Evolutionary conservation across 2,888 invertebrate species (phyloP).

Genomic region (Lochmaea capreae): DNA sequence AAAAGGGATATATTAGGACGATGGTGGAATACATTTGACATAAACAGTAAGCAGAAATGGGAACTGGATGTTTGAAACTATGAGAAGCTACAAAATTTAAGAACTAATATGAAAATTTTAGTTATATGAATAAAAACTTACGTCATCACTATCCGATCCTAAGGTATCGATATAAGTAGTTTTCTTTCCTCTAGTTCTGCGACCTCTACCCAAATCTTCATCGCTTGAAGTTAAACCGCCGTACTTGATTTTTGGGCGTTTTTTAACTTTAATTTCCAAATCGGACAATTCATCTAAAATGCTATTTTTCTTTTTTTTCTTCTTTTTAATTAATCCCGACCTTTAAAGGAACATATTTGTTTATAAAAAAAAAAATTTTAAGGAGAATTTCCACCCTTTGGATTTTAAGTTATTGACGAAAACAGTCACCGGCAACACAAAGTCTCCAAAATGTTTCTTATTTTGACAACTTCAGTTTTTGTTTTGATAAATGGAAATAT

Average conservation of each 20-base stretch:
- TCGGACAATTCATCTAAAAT: slow-evolving; percentile 46
- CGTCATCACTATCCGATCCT: slow-evolving; percentile 81
- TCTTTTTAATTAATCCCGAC: slow-evolving; percentile 50
- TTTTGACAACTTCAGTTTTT: too few relatives aligned
- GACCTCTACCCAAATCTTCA: slow-evolving; percentile 67
- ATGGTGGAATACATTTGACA: too few relatives aligned
- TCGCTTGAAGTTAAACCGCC: slow-evolving; percentile 70
- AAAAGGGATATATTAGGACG: too few relatives aligned
- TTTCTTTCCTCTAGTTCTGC: slow-evolving; percentile 79
- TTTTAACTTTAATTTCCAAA: slow-evolving; percentile 56
- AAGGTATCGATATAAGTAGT: slow-evolving; percentile 83
- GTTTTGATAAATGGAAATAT: too few relatives aligned
- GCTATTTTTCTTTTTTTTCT: slow-evolving; percentile 61
- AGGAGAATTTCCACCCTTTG: too few relatives aligned
- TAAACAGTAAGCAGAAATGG: too few relatives aligned
- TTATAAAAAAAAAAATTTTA: slow-evolving; percentile 49
- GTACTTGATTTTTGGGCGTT: slow-evolving; percentile 67
- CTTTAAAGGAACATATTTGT: slow-evolving; percentile 50
- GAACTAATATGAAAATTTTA: too few relatives aligned
- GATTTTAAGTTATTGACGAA: too few relatives aligned
- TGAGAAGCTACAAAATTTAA: too few relatives aligned
- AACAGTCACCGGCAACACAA: too few relatives aligned
- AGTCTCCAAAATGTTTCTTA: too few relatives aligned
- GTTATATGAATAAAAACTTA: slow-evolving; percentile 59
- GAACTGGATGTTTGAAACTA: too few relatives aligned